Base-by-base conservation (phyloP, 1,140 invertebrate species). In the Caenorhabditis tropicalis region DNA sequence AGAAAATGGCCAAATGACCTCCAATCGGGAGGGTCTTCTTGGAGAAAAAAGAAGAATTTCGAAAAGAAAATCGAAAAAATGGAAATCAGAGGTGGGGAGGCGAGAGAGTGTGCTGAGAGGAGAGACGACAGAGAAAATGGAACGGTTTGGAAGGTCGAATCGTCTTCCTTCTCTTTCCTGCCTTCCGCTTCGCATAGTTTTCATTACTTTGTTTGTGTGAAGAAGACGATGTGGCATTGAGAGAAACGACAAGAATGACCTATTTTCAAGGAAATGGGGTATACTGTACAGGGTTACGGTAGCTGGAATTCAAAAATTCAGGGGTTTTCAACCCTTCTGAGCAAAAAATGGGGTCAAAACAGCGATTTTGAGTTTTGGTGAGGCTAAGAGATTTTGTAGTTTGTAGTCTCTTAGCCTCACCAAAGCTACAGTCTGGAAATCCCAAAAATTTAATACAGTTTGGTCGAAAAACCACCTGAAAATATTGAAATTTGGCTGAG, bases 151-250 rank as follows among this genome's bases (percentile, higher is more conserved):
- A 53, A n/a, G 24, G 24, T 5, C 53, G 1, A 27, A 56, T 5
- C 9, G 27, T 9, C 21, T 2, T 16, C 27, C 10, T 29, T 24
- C 10, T 16, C n/a, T 58, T 29, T 27, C 16, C 53, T n/a, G n/a
- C n/a, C n/a, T 58, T 58, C 53, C 53, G 53, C 53, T 58, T 58
- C 53, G 53, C 53, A 58, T 58, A 58, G 53, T 58, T 58, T 58
- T 58, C 53, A 58, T 58, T 58, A 58, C 53, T 24, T 31, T 58
- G 53, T 27, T 58, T 29, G 21, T 58, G 53, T 29, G 21, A 7
- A 12, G 5, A 24, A 12, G 21, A 7, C 0, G 7, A 24, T 29
- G 27, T 58, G 53, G 53, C 53, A 58, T 58, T 58, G 53, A 58
- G 48, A n/a, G 16, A 51, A 51, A 51, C 19, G 48, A 51, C 10